Evolutionary conservation across 2,888 invertebrate species (phyloP).

Genomic region (Camptogramma bilineatum): DNA sequence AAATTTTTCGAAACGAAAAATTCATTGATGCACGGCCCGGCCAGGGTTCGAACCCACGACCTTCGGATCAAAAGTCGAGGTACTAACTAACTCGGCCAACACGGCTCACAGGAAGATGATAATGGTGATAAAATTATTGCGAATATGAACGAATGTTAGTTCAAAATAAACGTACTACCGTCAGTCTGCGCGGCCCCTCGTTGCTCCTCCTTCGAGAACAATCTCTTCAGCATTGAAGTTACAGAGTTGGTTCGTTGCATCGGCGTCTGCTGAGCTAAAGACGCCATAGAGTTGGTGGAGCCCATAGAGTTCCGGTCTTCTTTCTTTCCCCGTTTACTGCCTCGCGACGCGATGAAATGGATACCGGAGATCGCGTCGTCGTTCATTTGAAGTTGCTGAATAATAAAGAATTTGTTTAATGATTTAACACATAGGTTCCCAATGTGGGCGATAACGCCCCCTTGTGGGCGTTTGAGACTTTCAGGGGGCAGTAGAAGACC

Average conservation of each 20-base stretch:
- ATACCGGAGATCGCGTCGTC: slow-evolving; percentile 91
- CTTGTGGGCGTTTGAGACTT: too few relatives aligned
- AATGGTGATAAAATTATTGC: neutral
- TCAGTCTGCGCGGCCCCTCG: slow-evolving; percentile 76
- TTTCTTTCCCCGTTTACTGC: slow-evolving; percentile 75
- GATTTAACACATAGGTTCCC: too few relatives aligned
- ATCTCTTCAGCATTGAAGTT: slow-evolving; percentile 90
- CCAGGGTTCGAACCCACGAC: too few relatives aligned
- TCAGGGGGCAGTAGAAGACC: too few relatives aligned
- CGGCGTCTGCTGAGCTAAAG: slow-evolving; percentile 86
- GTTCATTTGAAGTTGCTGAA: slow-evolving; percentile 83
- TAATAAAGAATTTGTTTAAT: neutral
- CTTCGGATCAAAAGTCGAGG: too few relatives aligned
- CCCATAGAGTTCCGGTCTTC: slow-evolving; percentile 80
- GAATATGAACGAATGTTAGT: slow-evolving; percentile 12
- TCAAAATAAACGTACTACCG: slow-evolving; percentile 63
- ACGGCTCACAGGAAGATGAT: neutral
- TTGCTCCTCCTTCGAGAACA: slow-evolving; percentile 91
- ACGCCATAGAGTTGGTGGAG: slow-evolving; percentile 82
- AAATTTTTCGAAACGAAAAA: too few relatives aligned
- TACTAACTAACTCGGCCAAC: too few relatives aligned
- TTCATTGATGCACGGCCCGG: too few relatives aligned
- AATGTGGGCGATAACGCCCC: too few relatives aligned
- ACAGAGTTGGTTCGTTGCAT: slow-evolving; percentile 91
- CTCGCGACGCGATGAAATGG: slow-evolving; percentile 88